Percentiles rank a stretch among this genome's conserved stretches.
phyloP scores from a whole-genome alignment of 2,113 vertebrate species.

The Jaculus jaculus region DNA sequence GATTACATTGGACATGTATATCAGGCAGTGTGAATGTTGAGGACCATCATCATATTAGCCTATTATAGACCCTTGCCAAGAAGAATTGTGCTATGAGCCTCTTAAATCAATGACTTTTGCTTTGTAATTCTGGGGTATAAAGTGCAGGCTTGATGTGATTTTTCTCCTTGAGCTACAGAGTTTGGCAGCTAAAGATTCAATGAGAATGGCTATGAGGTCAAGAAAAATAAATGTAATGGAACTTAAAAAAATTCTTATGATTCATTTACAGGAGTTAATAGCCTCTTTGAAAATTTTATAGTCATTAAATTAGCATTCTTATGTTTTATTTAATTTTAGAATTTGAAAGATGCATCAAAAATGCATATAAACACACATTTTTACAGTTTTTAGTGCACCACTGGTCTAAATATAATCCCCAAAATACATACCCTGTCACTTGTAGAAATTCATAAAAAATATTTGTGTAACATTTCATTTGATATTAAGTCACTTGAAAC shows the following conservation, averaged over 20 bases:
- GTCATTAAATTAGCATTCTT: constrained; percentile 34
- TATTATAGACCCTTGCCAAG: neutral
- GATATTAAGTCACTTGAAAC: constrained; percentile 25
- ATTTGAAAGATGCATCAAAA: neutral
- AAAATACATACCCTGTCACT: constrained; percentile 26
- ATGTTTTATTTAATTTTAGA: neutral
- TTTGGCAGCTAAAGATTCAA: neutral
- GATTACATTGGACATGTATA: neutral
- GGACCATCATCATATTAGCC: neutral
- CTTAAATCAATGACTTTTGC: neutral
- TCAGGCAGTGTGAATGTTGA: neutral
- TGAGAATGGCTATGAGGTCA: neutral
- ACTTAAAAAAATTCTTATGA: neutral
- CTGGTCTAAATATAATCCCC: neutral
- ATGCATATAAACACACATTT: neutral
- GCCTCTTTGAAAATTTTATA: constrained; percentile 13
- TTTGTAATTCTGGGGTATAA: neutral
- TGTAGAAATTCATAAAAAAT: constrained; percentile 36
- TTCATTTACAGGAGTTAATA: constrained; percentile 4
- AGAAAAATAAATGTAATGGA: neutral
- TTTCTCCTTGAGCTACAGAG: neutral
- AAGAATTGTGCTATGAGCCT: neutral
- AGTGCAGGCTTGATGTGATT: neutral
- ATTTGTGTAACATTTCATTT: constrained; percentile 36
- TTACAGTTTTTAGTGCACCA: neutral